These are phyloP conservation scores for Tenualosa thibaudeaui DNA, from an alignment of 2,797 vertebrate genomes.

Conservation along the genomic window DNA sequence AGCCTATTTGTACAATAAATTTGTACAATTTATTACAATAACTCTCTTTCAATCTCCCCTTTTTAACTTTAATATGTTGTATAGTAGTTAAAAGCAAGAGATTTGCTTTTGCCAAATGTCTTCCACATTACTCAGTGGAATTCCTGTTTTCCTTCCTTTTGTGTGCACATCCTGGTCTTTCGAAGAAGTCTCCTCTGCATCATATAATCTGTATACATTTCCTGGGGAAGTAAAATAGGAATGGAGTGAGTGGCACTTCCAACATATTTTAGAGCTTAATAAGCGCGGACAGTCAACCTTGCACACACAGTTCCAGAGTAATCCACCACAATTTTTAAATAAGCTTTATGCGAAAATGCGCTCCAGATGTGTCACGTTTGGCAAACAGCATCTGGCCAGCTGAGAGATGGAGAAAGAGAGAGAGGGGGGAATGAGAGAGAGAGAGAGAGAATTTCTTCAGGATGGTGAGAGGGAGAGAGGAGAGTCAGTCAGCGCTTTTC, in stretches of 20 bases:
- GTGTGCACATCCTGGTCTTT: neutral
- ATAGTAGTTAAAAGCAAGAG: neutral
- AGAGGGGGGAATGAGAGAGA: neutral
- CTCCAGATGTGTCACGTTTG: constrained; percentile 66
- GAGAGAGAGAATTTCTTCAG: neutral
- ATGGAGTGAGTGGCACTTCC: constrained; percentile 16
- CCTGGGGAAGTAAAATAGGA: constrained; percentile 4
- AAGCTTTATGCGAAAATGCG: constrained; percentile 61
- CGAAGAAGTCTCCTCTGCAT: constrained; percentile 13
- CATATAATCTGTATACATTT: constrained; percentile 24
- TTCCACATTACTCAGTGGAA: neutral
- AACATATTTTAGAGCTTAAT: constrained; percentile 19
- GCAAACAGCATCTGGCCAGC: constrained; percentile 26
- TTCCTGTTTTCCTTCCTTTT: neutral
- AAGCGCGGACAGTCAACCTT: constrained; percentile 22
- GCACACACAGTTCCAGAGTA: constrained; percentile 62
- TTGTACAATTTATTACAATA: constrained; percentile 3
- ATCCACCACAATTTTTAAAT: constrained; percentile 65
- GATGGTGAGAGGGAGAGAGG: neutral
- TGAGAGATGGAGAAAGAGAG: neutral
- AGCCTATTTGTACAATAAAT: neutral
- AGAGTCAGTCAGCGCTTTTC: constrained; percentile 54
- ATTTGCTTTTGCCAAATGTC: neutral
- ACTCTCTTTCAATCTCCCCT: neutral
- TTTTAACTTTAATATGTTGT: neutral